Conservation (phyloP, 2,797 vertebrate species). For the Basileuterus tristriatus region DNA sequence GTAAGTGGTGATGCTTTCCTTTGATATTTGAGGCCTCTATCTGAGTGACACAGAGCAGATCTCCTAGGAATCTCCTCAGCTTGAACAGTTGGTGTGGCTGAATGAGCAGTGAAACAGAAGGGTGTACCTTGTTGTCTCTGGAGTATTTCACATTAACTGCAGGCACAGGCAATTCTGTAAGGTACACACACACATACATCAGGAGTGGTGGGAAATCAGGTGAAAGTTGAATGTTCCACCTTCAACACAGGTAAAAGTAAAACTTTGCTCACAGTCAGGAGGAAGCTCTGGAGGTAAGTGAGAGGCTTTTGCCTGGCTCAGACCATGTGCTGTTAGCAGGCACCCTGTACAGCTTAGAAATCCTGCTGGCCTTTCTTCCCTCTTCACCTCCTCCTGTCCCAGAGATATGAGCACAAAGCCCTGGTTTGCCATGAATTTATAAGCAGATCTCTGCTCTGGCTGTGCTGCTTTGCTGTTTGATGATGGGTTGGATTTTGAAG, state of each 20-base stretch:
- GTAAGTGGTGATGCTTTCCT: neutral
- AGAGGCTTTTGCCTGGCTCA: neutral
- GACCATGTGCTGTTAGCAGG: neutral
- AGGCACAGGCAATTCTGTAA: neutral
- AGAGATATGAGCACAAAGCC: neutral
- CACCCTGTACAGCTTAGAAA: neutral
- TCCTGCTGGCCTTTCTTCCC: neutral
- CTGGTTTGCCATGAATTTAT: neutral
- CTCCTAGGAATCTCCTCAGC: neutral
- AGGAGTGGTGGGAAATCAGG: neutral
- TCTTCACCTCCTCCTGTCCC: neutral
- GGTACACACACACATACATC: neutral
- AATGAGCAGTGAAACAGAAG: neutral
- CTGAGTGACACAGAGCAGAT: slow-evolving; percentile 33
- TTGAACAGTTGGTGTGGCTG: neutral
- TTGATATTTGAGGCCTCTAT: neutral
- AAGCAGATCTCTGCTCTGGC: neutral
- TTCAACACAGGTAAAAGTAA: neutral
- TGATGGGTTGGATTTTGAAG: neutral
- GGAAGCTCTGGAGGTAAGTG: neutral
- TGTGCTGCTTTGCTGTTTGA: neutral
- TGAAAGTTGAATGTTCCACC: neutral
- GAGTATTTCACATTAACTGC: neutral
- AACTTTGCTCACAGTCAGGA: neutral
- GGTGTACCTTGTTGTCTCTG: neutral